These are phyloP conservation scores for Drosophila affinis DNA, from an alignment of 2,888 invertebrate genomes.

Conservation along the genomic window DNA sequence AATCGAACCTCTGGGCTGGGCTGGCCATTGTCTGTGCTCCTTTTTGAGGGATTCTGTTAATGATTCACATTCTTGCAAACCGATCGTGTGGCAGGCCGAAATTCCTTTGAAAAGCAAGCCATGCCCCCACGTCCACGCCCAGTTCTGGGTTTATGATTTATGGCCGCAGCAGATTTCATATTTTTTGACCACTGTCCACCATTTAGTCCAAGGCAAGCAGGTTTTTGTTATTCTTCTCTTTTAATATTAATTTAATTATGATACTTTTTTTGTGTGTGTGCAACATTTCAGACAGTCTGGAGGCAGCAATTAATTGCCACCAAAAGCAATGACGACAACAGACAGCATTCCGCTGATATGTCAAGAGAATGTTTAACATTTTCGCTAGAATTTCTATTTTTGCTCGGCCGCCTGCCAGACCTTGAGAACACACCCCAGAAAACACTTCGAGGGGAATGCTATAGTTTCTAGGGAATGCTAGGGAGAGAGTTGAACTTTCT, in stretches of 20 bases:
- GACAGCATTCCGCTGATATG: conserved; percentile 66
- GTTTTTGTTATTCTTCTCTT: conserved; percentile 41
- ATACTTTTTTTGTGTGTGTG: conserved; percentile 36
- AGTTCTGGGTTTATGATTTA: conserved; percentile 56
- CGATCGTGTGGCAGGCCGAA: conserved; percentile 61
- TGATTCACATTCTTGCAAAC: conserved; percentile 65
- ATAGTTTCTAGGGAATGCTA: no score
- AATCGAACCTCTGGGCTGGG: background rate
- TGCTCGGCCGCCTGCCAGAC: conserved; percentile 21
- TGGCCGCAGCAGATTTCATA: conserved; percentile 28
- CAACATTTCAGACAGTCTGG: conserved; percentile 44
- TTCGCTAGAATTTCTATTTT: conserved; percentile 71
- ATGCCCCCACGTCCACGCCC: conserved; percentile 50
- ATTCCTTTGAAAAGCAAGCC: conserved; percentile 62
- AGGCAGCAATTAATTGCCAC: conserved; percentile 44
- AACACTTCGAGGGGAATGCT: background rate
- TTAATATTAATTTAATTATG: conserved; percentile 28
- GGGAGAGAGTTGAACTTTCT: background rate
- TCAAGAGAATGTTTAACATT: conserved; percentile 70
- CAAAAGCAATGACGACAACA: conserved; percentile 36
- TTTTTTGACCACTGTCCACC: conserved; percentile 46
- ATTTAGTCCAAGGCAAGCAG: conserved; percentile 78
- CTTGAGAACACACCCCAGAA: conserved; percentile 10
- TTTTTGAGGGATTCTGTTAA: conserved; percentile 16
- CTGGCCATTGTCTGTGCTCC: conserved; percentile 25